Evolutionary conservation across 2,113 vertebrate genomes (phyloP).

Genomic region (Arenaria interpres): DNA sequence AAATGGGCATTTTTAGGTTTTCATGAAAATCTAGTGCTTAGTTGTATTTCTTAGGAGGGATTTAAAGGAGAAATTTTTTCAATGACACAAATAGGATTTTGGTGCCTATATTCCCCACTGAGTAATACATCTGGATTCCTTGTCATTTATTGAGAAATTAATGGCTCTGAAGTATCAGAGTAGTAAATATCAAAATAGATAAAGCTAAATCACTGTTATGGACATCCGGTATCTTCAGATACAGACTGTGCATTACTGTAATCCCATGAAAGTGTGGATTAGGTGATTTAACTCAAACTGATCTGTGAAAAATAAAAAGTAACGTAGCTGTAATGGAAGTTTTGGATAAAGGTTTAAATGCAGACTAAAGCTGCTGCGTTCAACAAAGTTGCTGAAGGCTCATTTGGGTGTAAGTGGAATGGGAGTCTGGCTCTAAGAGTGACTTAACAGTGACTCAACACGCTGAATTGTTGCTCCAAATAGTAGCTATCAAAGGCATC

Average conservation of each 20-base stretch:
- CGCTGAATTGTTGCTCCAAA: constrained; percentile 69
- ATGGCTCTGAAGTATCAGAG: neutral
- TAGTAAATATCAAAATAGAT: constrained; percentile 4
- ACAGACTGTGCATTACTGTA: neutral
- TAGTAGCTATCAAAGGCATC: constrained; percentile 71
- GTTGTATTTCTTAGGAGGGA: neutral
- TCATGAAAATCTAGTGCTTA: neutral
- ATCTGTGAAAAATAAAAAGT: neutral
- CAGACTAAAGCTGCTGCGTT: neutral
- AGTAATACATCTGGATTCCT: neutral
- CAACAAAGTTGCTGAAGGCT: neutral
- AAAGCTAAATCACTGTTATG: constrained; percentile 1
- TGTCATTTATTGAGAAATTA: constrained; percentile 3
- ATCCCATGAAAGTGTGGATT: neutral
- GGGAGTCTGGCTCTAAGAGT: constrained; percentile 41
- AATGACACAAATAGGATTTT: neutral
- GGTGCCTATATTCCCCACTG: neutral
- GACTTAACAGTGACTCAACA: constrained; percentile 68
- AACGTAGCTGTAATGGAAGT: neutral
- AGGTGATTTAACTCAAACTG: neutral
- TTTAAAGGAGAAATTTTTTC: neutral
- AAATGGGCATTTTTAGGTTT: neutral
- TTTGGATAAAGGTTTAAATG: neutral
- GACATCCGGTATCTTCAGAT: neutral
- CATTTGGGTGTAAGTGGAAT: constrained; percentile 23